Evolutionary conservation across 2,888 invertebrate genomes (phyloP), one percentile per base, ranked within the genome.

Genomic region (Patella pellucida): DNA sequence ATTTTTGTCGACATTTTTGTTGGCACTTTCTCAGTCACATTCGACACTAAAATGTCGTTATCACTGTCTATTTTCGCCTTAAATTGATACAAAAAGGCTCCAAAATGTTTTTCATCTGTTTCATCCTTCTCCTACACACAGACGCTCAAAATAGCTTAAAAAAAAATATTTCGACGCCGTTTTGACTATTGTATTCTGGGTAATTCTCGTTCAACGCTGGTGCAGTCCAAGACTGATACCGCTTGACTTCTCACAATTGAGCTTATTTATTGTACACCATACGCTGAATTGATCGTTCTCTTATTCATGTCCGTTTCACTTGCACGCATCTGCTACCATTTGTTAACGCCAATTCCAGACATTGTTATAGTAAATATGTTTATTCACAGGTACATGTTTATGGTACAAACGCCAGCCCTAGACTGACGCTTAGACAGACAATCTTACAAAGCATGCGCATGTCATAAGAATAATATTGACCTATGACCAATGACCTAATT

Each of bases 251-350:
- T 54, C 54, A 54, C 54, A 54, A 54, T 54, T 54, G 14, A 9
- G 54, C 54, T 54, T 54, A 54, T 54, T 54, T 54, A 54, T 54
- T 54, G 54, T 54, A 54, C 54, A n/a, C 54, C 54, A 54, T 54
- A 54, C 3, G 14, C 54, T 54, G 54, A 54, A 54, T 54, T 54
- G 54, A 16, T 54, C 54, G 54, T 54, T 54, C 54, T 54, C 54
- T 54, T 54, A 54, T 54, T 54, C 54, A 54, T 54, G 54, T 54
- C 54, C 54, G 15, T 54, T 54, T 54, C 54, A 54, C 54, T 54
- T 54, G 54, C n/a, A 54, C 54, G 54, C 54, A n/a, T 54, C 54
- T 54, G 54, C 54, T 54, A 54, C 15, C 54, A 54, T 54, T 54
- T 54, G 54, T 54, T 54, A 54, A 54, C 15, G 15, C 54, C n/a